Evolutionary conservation across 53 echinoderm and acorn worm species (phyloP).

Genomic region (Crossaster papposus): DNA sequence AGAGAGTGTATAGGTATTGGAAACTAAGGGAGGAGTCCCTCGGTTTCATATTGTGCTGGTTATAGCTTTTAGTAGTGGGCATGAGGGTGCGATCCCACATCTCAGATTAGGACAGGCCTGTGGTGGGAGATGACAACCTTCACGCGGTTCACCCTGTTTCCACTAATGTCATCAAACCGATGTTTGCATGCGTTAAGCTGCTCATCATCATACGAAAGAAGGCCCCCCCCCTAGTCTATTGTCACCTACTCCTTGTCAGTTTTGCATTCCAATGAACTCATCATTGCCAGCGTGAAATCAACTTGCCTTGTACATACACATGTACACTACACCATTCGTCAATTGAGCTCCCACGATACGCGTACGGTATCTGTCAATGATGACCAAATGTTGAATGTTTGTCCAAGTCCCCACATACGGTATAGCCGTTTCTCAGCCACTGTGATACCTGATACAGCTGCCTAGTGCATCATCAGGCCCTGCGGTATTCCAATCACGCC

Average conservation of each 20-base stretch:
- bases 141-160: no score
- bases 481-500: slow-evolving; percentile 8
- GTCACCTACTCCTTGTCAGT: not conserved
- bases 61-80: no score
- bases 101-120: no score
- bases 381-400: slow-evolving; percentile 9
- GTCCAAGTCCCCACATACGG: not conserved
- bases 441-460: not conserved
- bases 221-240: not conserved
- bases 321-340: not conserved
- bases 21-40: no score
- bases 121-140: no score
- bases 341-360: not conserved
- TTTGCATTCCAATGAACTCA: not conserved
- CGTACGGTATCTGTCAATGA: not conserved
- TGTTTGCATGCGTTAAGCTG: not conserved
- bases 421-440: not conserved
- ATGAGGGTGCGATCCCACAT: no score
- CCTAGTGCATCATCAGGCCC: not conserved
- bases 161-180: no score
- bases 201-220: not conserved
- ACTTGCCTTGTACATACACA: not conserved
- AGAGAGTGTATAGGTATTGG: no score
- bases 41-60: no score
- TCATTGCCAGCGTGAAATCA: not conserved